Evolutionary conservation across 2,113 vertebrate genomes (phyloP).

Genomic region (Philantomba maxwellii): DNA sequence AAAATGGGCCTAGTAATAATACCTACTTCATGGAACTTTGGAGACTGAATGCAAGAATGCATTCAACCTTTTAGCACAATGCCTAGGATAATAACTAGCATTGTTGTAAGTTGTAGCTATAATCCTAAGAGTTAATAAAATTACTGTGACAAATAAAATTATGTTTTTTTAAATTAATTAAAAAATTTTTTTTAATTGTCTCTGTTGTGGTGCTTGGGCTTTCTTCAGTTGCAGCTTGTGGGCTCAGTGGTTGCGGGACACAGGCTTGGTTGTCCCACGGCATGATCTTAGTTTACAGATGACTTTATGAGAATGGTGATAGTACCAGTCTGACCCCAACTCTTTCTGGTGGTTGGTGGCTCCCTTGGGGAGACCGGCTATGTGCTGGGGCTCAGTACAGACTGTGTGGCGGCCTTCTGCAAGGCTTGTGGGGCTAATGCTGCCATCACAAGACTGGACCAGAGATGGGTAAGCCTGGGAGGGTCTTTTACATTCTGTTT

Average conservation of each 20-base stretch:
- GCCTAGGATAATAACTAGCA: neutral
- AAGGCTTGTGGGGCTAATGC: conserved; percentile 78
- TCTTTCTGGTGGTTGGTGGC: conserved; percentile 79
- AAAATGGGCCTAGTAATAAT: neutral
- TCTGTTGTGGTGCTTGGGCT: neutral
- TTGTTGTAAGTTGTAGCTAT: neutral
- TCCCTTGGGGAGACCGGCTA: conserved; percentile 80
- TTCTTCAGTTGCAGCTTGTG: neutral
- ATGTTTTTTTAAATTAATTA: neutral
- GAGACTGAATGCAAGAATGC: neutral
- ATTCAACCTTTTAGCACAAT: neutral
- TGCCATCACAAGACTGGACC: conserved; percentile 78
- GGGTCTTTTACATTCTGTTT: neutral
- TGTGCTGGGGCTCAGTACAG: conserved; percentile 80
- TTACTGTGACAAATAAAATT: neutral
- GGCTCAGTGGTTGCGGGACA: neutral
- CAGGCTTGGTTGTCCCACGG: neutral
- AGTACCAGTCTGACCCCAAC: conserved; percentile 70
- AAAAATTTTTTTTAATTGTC: neutral
- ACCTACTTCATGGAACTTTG: neutral
- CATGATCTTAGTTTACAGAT: neutral
- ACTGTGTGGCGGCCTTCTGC: conserved; percentile 80
- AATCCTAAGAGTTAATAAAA: neutral
- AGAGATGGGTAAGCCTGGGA: conserved; percentile 76
- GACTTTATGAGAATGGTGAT: conserved; percentile 79